Percentiles rank a stretch among this genome's conserved stretches.
Conservation (phyloP, 2,113 vertebrate genomes). For the Symphodus melops region DNA sequence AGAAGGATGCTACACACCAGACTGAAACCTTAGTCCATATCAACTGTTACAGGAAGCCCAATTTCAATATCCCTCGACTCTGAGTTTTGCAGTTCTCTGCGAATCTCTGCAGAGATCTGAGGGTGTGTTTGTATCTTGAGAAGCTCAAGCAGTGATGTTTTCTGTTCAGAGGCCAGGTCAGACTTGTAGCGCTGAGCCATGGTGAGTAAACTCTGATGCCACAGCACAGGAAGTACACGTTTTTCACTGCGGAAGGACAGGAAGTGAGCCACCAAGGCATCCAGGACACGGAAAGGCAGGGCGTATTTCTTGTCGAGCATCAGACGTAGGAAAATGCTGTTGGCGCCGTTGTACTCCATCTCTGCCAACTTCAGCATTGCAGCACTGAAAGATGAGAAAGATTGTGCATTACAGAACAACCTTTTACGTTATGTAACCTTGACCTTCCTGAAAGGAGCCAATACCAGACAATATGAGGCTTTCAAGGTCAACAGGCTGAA, state of each 20-base stretch:
- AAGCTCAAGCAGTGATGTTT: constrained; percentile 90
- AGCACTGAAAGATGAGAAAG: constrained; percentile 79
- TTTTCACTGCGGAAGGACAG: constrained; percentile 90
- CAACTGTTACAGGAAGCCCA: constrained; percentile 76
- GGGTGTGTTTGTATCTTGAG: constrained; percentile 91
- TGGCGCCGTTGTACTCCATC: constrained; percentile 96
- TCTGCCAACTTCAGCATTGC: constrained; percentile 97
- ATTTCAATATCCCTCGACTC: constrained; percentile 88
- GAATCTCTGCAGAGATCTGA: constrained; percentile 87
- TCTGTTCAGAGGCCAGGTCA: constrained; percentile 94
- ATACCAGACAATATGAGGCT: background rate
- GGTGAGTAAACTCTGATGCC: constrained; percentile 96
- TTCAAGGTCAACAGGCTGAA: background rate
- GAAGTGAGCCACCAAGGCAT: constrained; percentile 96
- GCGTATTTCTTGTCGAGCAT: constrained; percentile 98
- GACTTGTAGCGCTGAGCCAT: constrained; percentile 96
- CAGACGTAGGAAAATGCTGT: constrained; percentile 96
- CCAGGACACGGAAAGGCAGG: constrained; percentile 96
- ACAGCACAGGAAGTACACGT: constrained; percentile 92
- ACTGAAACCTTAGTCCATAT: constrained; percentile 72
- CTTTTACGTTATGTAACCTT: constrained; percentile 23
- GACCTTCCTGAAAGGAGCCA: background rate
- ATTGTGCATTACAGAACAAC: constrained; percentile 38
- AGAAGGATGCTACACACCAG: background rate
- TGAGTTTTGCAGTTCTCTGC: constrained; percentile 91